A percentile compares a stretch with the other conserved stretches of the same genome.
Evolutionary conservation across 2,113 vertebrate species (phyloP).

Genomic region (Bufo bufo): DNA sequence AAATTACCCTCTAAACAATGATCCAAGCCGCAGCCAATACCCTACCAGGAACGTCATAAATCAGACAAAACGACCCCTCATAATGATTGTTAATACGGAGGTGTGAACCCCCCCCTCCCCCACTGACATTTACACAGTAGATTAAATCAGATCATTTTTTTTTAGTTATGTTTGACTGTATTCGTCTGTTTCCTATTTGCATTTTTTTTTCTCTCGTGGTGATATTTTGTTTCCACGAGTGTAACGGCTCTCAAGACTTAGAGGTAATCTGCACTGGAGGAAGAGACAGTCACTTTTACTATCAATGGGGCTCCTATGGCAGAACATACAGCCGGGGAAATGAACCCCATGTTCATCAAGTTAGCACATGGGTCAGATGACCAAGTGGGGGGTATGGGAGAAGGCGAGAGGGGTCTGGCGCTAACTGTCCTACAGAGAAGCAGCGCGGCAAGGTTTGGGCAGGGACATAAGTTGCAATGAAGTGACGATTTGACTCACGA

Average conservation of each 20-base stretch:
- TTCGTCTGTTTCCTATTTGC: neutral
- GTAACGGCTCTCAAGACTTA: neutral
- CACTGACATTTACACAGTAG: neutral
- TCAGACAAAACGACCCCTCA: neutral
- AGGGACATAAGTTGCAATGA: no score
- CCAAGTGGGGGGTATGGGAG: no score
- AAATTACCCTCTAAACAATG: slow-evolving; percentile 17
- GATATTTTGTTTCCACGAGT: neutral
- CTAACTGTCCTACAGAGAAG: no score
- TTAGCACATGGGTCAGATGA: no score
- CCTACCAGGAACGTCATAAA: slow-evolving; percentile 1
- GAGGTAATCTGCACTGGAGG: neutral
- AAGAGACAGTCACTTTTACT: neutral
- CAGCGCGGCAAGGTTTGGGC: no score
- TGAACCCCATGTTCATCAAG: neutral
- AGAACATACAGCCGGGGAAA: neutral
- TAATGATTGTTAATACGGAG: neutral
- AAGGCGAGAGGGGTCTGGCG: no score
- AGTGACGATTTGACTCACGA: no score
- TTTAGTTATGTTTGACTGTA: neutral
- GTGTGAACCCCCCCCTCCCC: neutral
- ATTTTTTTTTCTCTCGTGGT: neutral
- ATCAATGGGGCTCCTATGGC: neutral
- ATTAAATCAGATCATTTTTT: slow-evolving; percentile 10
- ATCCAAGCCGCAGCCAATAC: neutral